These are phyloP conservation scores for Tangara arthus DNA, from an alignment of 2,797 vertebrate genomes.

Conservation along the genomic window DNA sequence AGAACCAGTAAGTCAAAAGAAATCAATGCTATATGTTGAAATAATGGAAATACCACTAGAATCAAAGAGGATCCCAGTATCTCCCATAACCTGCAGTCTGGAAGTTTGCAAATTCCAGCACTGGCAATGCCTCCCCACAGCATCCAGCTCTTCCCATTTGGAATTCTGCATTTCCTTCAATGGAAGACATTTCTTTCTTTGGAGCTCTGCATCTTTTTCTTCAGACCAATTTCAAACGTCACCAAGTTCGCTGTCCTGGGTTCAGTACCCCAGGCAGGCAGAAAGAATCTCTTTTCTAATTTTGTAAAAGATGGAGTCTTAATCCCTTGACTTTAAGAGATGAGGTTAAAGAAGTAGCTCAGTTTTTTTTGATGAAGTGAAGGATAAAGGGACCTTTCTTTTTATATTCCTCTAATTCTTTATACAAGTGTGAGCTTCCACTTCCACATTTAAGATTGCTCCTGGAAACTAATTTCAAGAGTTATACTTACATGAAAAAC, in stretches of 20 bases:
- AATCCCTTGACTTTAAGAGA: not conserved
- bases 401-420: not conserved
- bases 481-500: not conserved
- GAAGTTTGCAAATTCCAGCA: not conserved
- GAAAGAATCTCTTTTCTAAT: not conserved
- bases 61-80: not conserved
- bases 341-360: not conserved
- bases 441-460: not conserved
- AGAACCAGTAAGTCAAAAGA: not conserved
- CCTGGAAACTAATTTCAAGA: not conserved
- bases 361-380: not conserved
- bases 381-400: not conserved
- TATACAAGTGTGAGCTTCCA: not conserved
- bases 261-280: not conserved
- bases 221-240: not conserved
- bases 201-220: not conserved
- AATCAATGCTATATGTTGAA: not conserved
- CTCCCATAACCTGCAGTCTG: not conserved
- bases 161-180: not conserved
- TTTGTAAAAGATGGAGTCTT: not conserved
- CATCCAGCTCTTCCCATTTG: fast-evolving
- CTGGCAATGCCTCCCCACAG: fast-evolving
- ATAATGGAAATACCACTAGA: not conserved
- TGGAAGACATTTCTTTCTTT: not conserved
- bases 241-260: fast-evolving